Evolutionary conservation across 2,113 vertebrate species (phyloP).

Genomic region (Beaufortia kweichowensis): DNA sequence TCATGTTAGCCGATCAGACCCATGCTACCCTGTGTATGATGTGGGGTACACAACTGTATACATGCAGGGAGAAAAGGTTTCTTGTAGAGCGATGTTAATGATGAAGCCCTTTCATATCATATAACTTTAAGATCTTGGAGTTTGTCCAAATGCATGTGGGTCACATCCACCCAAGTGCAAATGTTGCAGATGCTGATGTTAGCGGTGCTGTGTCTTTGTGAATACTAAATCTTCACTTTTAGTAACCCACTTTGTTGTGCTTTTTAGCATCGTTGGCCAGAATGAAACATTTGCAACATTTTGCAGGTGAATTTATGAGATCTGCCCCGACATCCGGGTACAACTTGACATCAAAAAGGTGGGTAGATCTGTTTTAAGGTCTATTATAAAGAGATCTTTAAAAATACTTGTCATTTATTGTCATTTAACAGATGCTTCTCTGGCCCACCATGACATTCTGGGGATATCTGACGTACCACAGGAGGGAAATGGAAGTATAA

Average conservation of each 20-base stretch:
- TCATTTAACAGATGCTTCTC: conserved; percentile 11
- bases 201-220: conserved; percentile 6
- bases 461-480: conserved; percentile 12
- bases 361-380: neutral
- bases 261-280: conserved; percentile 17
- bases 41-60: neutral
- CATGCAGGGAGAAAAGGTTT: neutral
- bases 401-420: conserved; percentile 1
- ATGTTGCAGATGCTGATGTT: conserved; percentile 20
- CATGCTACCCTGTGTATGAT: conserved; percentile 4
- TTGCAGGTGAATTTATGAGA: neutral
- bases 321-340: neutral
- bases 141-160: conserved; percentile 37
- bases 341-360: neutral
- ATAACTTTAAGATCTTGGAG: conserved; percentile 25
- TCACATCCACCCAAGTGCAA: neutral
- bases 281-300: neutral
- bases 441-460: conserved; percentile 41
- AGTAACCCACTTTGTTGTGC: conserved; percentile 32
- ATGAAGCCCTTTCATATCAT: conserved; percentile 42
- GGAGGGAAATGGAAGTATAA: conserved; percentile 12
- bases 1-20: conserved; percentile 27
- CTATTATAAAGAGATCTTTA: too few relatives aligned
- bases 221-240: conserved; percentile 8
- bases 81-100: conserved; percentile 11